Base-by-base conservation (phyloP, 2,797 vertebrate species). In the Chelmon rostratus region DNA sequence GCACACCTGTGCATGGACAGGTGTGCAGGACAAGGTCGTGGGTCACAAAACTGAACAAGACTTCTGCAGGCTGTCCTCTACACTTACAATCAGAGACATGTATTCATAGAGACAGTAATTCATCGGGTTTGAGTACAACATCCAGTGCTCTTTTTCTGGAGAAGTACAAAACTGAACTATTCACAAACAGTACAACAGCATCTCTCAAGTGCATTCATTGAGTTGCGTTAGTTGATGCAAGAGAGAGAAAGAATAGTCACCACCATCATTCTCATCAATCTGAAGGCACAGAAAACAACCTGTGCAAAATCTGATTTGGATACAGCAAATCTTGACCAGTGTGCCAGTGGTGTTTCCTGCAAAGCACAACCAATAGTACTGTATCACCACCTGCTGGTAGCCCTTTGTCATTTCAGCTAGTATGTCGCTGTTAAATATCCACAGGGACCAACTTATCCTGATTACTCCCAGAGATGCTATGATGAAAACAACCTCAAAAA, bases 301-400 rank as follows among this genome's bases (percentile, higher is more conserved):
- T n/a, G 19, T 47, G 54, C 15, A 57, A 18, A 25, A 21, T 28
- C 0, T 57, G 15, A 16, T 61, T 6, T 68, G 46, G 10, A 7
- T 2, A 8, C 2, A 62, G 47, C 33, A 35, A 21, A 46, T 38
- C 2, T 25, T 47, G 18, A 33, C 18, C 23, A 2, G 3, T 37
- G 35, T 35, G 37, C 6, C 12, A 8, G 12, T 15, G 50, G 52
- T 13, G 33, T 52, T 70, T 53, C 10, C 33, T 21, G 10, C 6
- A 64, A 47, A 68, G 40, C 46, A 61, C 6, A 44, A 7, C 21
- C 15, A 46, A 11, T 1, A 42, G 10, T 21, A 58, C 37, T 74
- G 11, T 56, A 71, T 50, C 84, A 65, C 89, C 87, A 75, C 52
- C 87, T 92, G 57, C 73, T 87, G 89, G 87, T 1, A 13, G 18